Evolutionary conservation across 2,888 invertebrate species (phyloP).

Genomic region (Melolontha melolontha): DNA sequence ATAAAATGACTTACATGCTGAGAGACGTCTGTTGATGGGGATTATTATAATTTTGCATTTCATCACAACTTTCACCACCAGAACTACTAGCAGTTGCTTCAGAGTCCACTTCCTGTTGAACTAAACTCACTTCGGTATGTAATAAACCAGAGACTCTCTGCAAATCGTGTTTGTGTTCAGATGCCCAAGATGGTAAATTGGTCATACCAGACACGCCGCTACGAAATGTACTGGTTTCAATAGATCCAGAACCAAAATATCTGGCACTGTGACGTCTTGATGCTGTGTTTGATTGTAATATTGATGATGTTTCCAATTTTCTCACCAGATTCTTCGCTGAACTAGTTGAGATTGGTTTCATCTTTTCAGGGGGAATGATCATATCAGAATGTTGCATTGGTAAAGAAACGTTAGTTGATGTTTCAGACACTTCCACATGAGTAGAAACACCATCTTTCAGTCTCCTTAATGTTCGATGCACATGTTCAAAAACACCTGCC

Average conservation of each 20-base stretch:
- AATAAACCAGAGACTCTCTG: conserved; percentile 80
- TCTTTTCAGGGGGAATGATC: conserved; percentile 44
- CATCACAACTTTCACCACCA: conserved; percentile 94
- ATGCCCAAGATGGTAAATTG: conserved; percentile 65
- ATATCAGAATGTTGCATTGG: conserved; percentile 20
- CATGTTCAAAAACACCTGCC: conserved; percentile 80
- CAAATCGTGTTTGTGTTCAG: conserved; percentile 69
- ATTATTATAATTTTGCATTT: conserved; percentile 84
- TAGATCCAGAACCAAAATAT: conserved; percentile 70
- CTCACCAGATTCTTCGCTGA: conserved; percentile 71
- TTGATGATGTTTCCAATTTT: conserved; percentile 67
- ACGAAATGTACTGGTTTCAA: conserved; percentile 50
- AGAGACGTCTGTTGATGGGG: conserved; percentile 80
- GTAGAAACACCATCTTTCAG: conserved; percentile 51
- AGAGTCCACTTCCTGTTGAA: conserved; percentile 85
- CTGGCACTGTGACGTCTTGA: conserved; percentile 60
- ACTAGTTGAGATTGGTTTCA: conserved; percentile 65
- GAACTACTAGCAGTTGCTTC: conserved; percentile 95
- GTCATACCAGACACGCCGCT: conserved; percentile 55
- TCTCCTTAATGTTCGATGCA: conserved; percentile 69
- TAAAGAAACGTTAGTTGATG: conserved; percentile 22
- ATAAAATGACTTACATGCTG: conserved; percentile 78
- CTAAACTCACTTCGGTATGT: conserved; percentile 77
- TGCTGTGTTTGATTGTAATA: conserved; percentile 62
- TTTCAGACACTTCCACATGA: conserved; percentile 25